phyloP scores from a whole-genome alignment of 2,113 vertebrate genomes.

The Otis tarda region DNA sequence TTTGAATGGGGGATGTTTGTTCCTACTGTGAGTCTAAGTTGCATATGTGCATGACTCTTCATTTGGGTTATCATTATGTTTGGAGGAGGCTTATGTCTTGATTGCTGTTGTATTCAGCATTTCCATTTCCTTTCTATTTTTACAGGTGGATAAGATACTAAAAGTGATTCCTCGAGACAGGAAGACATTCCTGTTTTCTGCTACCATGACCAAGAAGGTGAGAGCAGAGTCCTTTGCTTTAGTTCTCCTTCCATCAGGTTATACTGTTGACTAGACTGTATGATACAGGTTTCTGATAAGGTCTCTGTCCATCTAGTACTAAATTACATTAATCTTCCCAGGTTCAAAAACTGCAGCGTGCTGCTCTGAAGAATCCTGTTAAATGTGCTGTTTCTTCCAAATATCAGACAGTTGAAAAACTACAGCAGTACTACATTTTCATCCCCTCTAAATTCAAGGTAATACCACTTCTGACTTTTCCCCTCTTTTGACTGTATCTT shows the following conservation, averaged over 20 bases:
- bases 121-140: neutral
- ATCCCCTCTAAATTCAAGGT: slow-evolving; percentile 99
- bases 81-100: neutral
- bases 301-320: neutral
- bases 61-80: neutral
- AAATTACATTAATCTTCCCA: slow-evolving; percentile 52
- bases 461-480: neutral
- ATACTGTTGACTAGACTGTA: neutral
- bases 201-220: slow-evolving; percentile 99
- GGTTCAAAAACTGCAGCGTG: slow-evolving; percentile 97
- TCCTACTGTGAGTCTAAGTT: neutral
- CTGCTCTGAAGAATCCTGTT: slow-evolving; percentile 93
- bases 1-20: neutral
- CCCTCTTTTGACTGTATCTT: neutral
- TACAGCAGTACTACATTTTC: slow-evolving; percentile 97
- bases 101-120: neutral
- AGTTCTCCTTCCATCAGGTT: neutral
- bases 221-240: neutral
- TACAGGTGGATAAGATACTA: slow-evolving; percentile 95
- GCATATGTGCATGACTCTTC: neutral
- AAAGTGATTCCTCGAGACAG: slow-evolving; percentile 96
- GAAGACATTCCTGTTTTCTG: slow-evolving; percentile 94
- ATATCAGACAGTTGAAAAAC: slow-evolving; percentile 95
- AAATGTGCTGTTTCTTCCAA: slow-evolving; percentile 96
- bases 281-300: neutral